phyloP scores from a whole-genome alignment of 2,113 vertebrate species.

The Siniperca chuatsi region DNA sequence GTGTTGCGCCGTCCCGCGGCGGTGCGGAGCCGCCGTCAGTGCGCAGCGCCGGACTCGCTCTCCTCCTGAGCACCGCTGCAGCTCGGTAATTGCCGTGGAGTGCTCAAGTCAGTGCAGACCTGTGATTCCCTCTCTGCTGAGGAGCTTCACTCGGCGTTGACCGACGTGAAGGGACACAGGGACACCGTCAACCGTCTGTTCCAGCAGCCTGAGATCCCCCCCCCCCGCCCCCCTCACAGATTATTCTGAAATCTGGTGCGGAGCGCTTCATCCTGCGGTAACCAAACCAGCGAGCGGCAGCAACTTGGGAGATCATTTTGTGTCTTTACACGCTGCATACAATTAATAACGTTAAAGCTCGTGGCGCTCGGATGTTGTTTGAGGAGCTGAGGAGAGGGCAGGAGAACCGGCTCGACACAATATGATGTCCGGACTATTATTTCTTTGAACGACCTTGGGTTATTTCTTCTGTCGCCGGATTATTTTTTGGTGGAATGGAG shows the following conservation, averaged over 20 bases:
- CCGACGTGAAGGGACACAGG: conserved; percentile 21
- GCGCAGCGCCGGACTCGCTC: conserved; percentile 10
- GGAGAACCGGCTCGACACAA: conserved; percentile 11
- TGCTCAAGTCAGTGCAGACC: conserved; percentile 29
- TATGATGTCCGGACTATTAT: conserved; percentile 49
- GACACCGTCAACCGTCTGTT: background rate
- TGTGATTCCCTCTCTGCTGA: background rate
- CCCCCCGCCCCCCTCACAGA: background rate
- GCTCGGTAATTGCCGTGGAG: conserved; percentile 25
- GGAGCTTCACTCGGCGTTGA: conserved; percentile 10
- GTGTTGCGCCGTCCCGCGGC: background rate
- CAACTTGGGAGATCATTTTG: conserved; percentile 46
- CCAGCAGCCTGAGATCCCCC: background rate
- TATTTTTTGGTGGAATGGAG: conserved; percentile 28
- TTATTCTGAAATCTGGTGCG: conserved; percentile 10
- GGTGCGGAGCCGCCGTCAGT: background rate
- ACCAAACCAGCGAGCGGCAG: background rate
- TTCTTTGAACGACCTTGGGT: conserved; percentile 63
- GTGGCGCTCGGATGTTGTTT: conserved; percentile 3
- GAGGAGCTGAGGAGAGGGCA: background rate
- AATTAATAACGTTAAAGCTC: conserved; percentile 20
- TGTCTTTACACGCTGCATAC: background rate
- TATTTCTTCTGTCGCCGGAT: conserved; percentile 21
- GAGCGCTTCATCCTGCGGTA: background rate
- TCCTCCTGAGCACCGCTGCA: conserved; percentile 18